Conservation (phyloP, 2,113 vertebrate species). For the Phalacrocorax carbo region DNA sequence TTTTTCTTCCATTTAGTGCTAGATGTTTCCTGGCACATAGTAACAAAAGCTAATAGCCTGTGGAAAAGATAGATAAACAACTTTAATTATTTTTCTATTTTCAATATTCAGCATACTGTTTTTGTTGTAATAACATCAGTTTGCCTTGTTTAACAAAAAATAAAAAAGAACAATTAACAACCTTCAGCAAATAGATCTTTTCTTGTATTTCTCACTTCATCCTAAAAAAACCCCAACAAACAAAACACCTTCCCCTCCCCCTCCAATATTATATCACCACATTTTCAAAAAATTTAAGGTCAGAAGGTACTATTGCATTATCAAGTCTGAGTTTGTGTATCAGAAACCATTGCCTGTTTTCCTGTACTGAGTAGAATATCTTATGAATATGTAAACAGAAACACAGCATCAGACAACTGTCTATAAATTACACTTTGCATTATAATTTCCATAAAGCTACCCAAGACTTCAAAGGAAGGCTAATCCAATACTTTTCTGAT, state of each 20-base stretch:
- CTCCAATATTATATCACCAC: not conserved
- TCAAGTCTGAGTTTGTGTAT: not conserved
- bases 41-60: not conserved
- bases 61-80: not conserved
- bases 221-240: not conserved
- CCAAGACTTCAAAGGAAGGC: not conserved
- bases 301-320: not conserved
- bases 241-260: too few species aligned
- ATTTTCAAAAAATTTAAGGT: not conserved
- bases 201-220: not conserved
- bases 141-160: not conserved
- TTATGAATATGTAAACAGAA: not conserved
- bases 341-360: not conserved
- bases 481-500: not conserved
- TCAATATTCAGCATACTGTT: not conserved
- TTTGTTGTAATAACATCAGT: not conserved
- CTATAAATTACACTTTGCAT: not conserved
- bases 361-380: not conserved
- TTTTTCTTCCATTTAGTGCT: not conserved
- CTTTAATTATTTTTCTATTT: not conserved
- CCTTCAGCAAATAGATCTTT: not conserved
- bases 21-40: not conserved
- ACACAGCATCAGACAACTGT: not conserved
- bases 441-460: not conserved
- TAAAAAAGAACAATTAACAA: not conserved